Conservation (phyloP, 1,140 invertebrate genomes). For the Zaprionus ghesquierei region DNA sequence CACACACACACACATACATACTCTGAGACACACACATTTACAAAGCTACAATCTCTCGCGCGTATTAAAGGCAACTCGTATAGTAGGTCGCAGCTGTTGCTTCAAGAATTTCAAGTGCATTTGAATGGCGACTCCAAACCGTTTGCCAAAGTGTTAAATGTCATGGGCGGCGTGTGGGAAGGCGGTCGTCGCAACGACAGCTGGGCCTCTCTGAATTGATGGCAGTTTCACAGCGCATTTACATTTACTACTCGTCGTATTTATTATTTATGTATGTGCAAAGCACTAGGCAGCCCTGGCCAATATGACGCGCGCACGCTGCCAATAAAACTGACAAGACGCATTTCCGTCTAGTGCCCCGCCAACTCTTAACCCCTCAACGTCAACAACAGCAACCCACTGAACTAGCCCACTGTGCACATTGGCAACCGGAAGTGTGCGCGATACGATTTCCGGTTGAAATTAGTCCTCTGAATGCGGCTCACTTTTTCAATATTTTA, state of each 20-base stretch:
- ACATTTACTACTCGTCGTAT: constrained; percentile 75
- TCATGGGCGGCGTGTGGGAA: constrained; percentile 42
- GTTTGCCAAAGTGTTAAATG: constrained; percentile 80
- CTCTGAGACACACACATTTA: constrained; percentile 8
- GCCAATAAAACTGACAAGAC: constrained; percentile 57
- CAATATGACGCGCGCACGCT: background rate
- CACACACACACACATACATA: constrained; percentile 10
- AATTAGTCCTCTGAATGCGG: constrained; percentile 49
- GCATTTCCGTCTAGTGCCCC: constrained; percentile 45
- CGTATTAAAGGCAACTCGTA: constrained; percentile 30
- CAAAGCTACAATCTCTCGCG: too few relatives aligned
- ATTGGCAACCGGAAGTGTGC: constrained; percentile 22
- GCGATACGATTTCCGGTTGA: constrained; percentile 50
- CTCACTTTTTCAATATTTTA: constrained; percentile 52
- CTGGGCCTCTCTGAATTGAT: constrained; percentile 67
- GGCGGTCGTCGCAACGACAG: constrained; percentile 32
- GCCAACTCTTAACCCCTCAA: background rate
- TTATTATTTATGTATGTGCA: constrained; percentile 74
- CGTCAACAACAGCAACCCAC: background rate
- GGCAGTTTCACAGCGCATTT: constrained; percentile 69
- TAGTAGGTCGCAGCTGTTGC: constrained; percentile 73
- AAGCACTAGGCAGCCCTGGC: constrained; percentile 11
- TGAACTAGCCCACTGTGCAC: background rate
- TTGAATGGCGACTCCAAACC: constrained; percentile 54
- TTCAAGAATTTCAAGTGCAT: constrained; percentile 76